Evolutionary conservation across 2,113 vertebrate species (phyloP).

Genomic region (Nesogale talazaci): DNA sequence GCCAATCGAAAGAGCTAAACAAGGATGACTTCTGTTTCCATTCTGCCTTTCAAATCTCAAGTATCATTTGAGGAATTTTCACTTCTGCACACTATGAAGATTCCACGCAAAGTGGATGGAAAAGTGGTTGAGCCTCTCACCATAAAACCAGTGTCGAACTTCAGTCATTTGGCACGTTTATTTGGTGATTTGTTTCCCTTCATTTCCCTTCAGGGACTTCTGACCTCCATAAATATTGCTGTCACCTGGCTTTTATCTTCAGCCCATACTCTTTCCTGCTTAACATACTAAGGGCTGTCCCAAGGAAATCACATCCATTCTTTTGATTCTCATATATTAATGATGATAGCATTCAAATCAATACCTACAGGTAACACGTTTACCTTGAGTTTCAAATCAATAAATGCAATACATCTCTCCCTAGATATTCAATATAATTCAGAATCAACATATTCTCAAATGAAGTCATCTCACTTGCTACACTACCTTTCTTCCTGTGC

Average conservation of each 20-base stretch:
- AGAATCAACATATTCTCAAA: background rate
- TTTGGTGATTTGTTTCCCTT: background rate
- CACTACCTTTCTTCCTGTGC: too few relatives aligned
- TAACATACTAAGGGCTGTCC: background rate
- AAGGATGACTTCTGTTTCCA: background rate
- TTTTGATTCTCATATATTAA: background rate
- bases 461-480: background rate
- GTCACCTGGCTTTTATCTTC: background rate
- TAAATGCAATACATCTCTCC: background rate
- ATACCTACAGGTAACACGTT: background rate
- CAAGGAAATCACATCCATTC: background rate
- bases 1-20: background rate
- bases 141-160: background rate
- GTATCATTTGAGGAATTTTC: background rate
- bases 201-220: background rate
- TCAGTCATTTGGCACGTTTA: background rate
- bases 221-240: background rate
- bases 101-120: background rate
- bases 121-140: background rate
- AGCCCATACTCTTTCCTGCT: background rate
- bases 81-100: background rate
- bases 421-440: background rate
- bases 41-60: background rate
- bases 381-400: conserved; percentile 4
- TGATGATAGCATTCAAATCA: background rate